A percentile compares a stretch with the other conserved stretches of the same genome.
Conservation (phyloP, 1,140 invertebrate genomes). For the Pseudomyrmex concolor region DNA sequence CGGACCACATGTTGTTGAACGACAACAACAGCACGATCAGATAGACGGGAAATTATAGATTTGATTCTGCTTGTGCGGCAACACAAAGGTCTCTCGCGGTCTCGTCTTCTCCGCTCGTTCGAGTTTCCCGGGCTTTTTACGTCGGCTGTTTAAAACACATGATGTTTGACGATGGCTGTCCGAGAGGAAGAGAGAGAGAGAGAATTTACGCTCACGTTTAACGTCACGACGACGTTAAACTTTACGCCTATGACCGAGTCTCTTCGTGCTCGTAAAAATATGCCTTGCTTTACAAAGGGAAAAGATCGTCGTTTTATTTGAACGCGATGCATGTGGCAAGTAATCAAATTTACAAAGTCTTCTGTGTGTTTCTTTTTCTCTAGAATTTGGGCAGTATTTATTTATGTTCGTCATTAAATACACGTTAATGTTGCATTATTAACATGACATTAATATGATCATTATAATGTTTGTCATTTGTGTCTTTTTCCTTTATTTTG, state of each 20-base stretch:
- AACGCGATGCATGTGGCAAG: not conserved
- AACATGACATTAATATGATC: too few relatives aligned
- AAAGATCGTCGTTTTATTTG: not conserved
- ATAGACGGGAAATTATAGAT: constrained; percentile 21
- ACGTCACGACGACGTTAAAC: constrained; percentile 21
- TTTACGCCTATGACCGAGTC: not conserved
- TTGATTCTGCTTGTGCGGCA: constrained; percentile 36
- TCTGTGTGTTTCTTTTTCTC: too few relatives aligned
- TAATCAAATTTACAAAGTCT: too few relatives aligned
- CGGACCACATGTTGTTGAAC: not conserved
- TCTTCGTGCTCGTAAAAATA: constrained; percentile 11
- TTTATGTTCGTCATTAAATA: too few relatives aligned
- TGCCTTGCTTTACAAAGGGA: not conserved
- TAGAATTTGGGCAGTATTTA: too few relatives aligned
- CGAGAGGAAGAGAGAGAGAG: not conserved
- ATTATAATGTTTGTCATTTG: too few relatives aligned
- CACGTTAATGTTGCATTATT: too few relatives aligned
- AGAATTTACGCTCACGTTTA: constrained; percentile 12
- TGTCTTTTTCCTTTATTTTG: not conserved
- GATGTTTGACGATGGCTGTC: not conserved
- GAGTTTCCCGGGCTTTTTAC: constrained; percentile 28
- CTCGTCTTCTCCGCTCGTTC: not conserved
- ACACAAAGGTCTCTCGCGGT: constrained; percentile 21
- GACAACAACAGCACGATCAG: constrained; percentile 18
- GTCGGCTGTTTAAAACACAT: not conserved